phyloP scores from a whole-genome alignment of 2,797 vertebrate species.

The Hyperoplus immaculatus region DNA sequence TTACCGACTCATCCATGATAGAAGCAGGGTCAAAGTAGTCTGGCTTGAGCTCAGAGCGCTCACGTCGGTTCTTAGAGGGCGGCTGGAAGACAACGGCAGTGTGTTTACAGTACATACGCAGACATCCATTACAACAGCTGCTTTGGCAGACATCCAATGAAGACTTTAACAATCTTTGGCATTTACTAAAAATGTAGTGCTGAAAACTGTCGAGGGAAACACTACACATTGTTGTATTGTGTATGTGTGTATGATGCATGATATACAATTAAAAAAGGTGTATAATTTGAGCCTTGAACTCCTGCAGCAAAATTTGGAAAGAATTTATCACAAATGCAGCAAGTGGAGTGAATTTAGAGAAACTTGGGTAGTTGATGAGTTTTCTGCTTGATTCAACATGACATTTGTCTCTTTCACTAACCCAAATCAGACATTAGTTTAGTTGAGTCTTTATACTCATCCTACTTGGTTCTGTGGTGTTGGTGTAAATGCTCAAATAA shows the following conservation, averaged over 20 bases:
- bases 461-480: slow-evolving; percentile 45
- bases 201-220: too few species aligned
- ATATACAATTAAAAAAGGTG: neutral
- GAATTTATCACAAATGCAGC: slow-evolving; percentile 6
- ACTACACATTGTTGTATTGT: neutral
- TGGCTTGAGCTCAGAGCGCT: slow-evolving; percentile 98
- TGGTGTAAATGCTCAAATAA: slow-evolving; percentile 45
- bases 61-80: slow-evolving; percentile 98
- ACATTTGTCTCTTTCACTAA: slow-evolving; percentile 48
- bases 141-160: neutral
- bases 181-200: neutral
- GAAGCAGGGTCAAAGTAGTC: slow-evolving; percentile 99
- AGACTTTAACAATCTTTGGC: neutral
- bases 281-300: slow-evolving; percentile 7
- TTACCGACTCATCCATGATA: slow-evolving; percentile 99
- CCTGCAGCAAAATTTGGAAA: slow-evolving; percentile 19
- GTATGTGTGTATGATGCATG: neutral
- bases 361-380: slow-evolving; percentile 45
- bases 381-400: slow-evolving; percentile 60
- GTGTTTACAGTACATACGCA: slow-evolving; percentile 12
- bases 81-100: slow-evolving; percentile 84
- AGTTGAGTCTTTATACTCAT: slow-evolving; percentile 45
- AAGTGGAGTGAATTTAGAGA: slow-evolving; percentile 32
- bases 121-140: neutral
- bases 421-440: slow-evolving; percentile 61